Conservation (phyloP, 2,888 invertebrate genomes). For the Choreutis nemorana region DNA sequence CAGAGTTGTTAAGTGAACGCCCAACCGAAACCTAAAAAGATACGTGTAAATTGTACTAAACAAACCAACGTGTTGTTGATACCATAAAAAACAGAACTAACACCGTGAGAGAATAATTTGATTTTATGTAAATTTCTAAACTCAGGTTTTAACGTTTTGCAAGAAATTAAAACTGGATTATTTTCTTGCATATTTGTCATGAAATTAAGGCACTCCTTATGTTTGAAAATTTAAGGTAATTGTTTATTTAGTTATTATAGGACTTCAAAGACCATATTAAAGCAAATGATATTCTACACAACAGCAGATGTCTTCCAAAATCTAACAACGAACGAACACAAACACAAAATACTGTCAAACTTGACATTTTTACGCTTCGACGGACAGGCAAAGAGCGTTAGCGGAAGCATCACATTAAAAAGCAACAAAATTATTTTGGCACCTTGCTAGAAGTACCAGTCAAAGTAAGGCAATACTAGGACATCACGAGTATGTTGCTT, state of each 20-base stretch:
- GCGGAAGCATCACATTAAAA: too few relatives aligned
- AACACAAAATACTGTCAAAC: slow-evolving; percentile 5
- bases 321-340: slow-evolving; percentile 6
- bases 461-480: too few relatives aligned
- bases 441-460: too few relatives aligned
- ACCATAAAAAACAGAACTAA: slow-evolving; percentile 17
- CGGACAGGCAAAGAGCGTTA: too few relatives aligned
- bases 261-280: slow-evolving; percentile 1
- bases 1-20: slow-evolving; percentile 55
- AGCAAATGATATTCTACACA: slow-evolving; percentile 4
- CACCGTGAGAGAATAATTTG: slow-evolving; percentile 27
- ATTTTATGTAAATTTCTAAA: slow-evolving; percentile 31
- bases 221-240: neutral
- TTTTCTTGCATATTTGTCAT: slow-evolving; percentile 24
- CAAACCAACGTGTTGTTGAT: neutral
- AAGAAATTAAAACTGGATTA: slow-evolving; percentile 25
- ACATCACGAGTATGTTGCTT: too few relatives aligned
- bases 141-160: slow-evolving; percentile 32
- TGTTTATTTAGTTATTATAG: slow-evolving; percentile 1
- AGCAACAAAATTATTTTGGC: too few relatives aligned
- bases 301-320: slow-evolving; percentile 7
- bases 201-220: neutral
- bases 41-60: neutral
- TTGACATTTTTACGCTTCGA: neutral
- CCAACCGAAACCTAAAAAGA: slow-evolving; percentile 65